Percentiles rank a stretch among this genome's conserved stretches.
Evolutionary conservation across 64 coral and sea anemone genomes (phyloP).

Genomic region (Cladopsammia gracilis): DNA sequence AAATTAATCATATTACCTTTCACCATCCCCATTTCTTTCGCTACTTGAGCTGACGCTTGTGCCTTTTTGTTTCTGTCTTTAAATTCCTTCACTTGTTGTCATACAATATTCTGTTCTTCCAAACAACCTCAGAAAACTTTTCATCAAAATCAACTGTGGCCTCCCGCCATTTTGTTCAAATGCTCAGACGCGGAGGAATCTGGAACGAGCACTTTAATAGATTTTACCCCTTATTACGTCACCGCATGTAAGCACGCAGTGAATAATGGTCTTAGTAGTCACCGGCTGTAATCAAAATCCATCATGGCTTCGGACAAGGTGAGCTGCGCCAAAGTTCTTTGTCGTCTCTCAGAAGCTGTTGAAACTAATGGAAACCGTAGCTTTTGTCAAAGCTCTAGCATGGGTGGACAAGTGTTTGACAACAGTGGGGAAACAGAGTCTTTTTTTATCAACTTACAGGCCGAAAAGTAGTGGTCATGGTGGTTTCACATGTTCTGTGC

Average conservation of each 20-base stretch:
- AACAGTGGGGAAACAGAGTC: neutral
- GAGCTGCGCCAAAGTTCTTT: slow-evolving; percentile 2
- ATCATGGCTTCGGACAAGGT: neutral
- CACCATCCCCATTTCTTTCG: too few species aligned
- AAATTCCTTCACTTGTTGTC: too few species aligned
- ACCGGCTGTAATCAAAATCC: neutral
- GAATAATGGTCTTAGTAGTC: slow-evolving; percentile 42
- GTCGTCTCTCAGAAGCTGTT: neutral
- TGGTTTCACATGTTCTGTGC: slow-evolving; percentile 74
- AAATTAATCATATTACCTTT: too few species aligned
- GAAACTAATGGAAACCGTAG: neutral
- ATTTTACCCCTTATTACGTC: slow-evolving; percentile 26
- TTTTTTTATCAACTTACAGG: neutral
- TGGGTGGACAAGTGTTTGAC: neutral
- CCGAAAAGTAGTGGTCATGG: neutral
- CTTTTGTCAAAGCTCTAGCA: slow-evolving; percentile 16
- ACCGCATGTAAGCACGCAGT: neutral
- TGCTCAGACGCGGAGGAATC: too few species aligned
- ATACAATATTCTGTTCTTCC: too few species aligned
- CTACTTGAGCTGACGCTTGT: too few species aligned
- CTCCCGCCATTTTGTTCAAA: too few species aligned
- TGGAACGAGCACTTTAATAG: too few species aligned
- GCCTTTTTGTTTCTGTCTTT: too few species aligned
- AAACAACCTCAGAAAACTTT: too few species aligned
- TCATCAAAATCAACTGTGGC: too few species aligned